A percentile compares a stretch with the other conserved stretches of the same genome.
Evolutionary conservation across 2,888 invertebrate species (phyloP).

Genomic region (Cotesia congregata): DNA sequence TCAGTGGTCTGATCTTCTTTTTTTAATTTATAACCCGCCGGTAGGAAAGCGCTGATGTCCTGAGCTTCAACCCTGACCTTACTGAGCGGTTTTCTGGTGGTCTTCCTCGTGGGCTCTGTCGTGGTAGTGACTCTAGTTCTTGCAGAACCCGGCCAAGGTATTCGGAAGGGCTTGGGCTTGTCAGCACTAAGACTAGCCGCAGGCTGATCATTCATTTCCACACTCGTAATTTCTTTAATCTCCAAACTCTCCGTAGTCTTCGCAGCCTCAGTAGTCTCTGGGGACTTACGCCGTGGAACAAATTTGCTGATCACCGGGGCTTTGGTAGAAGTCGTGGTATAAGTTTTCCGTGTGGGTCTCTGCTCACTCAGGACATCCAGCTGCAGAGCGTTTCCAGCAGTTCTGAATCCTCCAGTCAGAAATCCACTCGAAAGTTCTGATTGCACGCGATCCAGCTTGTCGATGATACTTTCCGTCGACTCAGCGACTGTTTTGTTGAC

Average conservation of each 20-base stretch:
- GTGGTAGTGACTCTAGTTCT: slow-evolving; percentile 37
- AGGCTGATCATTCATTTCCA: slow-evolving; percentile 13
- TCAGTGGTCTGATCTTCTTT: slow-evolving; percentile 68
- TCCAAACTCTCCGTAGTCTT: slow-evolving; percentile 40
- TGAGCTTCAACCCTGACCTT: slow-evolving; percentile 46
- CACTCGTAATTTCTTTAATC: not conserved
- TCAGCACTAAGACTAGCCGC: not conserved
- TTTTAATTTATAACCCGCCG: slow-evolving; percentile 76
- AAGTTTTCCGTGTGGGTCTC: slow-evolving; percentile 73
- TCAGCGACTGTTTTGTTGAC: slow-evolving; percentile 58
- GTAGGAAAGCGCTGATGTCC: slow-evolving; percentile 77
- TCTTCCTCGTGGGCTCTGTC: slow-evolving; percentile 32
- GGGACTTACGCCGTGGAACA: slow-evolving; percentile 55
- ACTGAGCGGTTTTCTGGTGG: slow-evolving; percentile 14
- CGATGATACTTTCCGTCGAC: slow-evolving; percentile 88
- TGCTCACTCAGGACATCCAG: slow-evolving; percentile 76
- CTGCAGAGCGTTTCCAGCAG: slow-evolving; percentile 75
- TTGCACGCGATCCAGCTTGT: slow-evolving; percentile 87
- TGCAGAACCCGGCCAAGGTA: slow-evolving; percentile 48
- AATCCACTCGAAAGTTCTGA: slow-evolving; percentile 86
- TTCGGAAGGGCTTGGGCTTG: slow-evolving; percentile 43
- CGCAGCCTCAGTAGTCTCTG: slow-evolving; percentile 40
- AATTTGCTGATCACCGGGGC: slow-evolving; percentile 67
- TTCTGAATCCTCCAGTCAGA: slow-evolving; percentile 80
- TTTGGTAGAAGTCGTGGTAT: slow-evolving; percentile 69